phyloP scores from a whole-genome alignment of 2,113 vertebrate species.

The Tetraodon nigroviridis region DNA sequence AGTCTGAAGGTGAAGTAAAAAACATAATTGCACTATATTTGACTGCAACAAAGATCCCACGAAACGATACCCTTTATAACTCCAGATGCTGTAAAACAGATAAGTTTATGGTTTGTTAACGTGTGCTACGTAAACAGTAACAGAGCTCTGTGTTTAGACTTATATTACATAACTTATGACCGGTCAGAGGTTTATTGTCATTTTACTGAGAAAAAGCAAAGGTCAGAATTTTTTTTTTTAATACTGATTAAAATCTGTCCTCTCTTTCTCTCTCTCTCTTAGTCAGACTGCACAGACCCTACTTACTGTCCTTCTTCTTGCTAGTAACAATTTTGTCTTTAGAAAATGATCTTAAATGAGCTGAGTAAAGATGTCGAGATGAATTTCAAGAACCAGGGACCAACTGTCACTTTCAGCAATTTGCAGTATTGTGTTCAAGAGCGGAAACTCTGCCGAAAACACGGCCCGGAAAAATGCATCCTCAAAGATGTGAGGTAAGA shows the following conservation, averaged over 20 bases:
- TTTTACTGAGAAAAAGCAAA: slow-evolving; percentile 1
- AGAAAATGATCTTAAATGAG: slow-evolving; percentile 43
- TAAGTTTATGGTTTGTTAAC: neutral
- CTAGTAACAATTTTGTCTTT: neutral
- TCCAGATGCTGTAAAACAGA: neutral
- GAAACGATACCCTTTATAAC: neutral
- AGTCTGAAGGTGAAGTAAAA: too few species aligned
- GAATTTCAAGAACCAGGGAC: slow-evolving; percentile 50
- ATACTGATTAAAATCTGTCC: too few species aligned
- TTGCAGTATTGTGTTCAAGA: slow-evolving; percentile 67
- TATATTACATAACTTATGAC: neutral
- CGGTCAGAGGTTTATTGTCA: too few species aligned
- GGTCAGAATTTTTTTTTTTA: slow-evolving; percentile 13
- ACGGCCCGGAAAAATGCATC: slow-evolving; percentile 59
- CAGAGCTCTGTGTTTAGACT: neutral
- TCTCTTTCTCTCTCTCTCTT: neutral
- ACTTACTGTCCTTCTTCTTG: neutral
- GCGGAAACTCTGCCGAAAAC: slow-evolving; percentile 43
- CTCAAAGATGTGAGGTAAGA: slow-evolving; percentile 73
- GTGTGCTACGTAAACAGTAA: neutral
- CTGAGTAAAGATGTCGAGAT: slow-evolving; percentile 11
- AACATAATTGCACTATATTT: too few species aligned
- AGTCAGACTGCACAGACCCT: neutral
- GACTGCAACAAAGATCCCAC: too few species aligned
- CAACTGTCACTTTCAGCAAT: slow-evolving; percentile 66